Conservation (phyloP, 1,140 invertebrate genomes). For the Medauroidea extradentata region DNA sequence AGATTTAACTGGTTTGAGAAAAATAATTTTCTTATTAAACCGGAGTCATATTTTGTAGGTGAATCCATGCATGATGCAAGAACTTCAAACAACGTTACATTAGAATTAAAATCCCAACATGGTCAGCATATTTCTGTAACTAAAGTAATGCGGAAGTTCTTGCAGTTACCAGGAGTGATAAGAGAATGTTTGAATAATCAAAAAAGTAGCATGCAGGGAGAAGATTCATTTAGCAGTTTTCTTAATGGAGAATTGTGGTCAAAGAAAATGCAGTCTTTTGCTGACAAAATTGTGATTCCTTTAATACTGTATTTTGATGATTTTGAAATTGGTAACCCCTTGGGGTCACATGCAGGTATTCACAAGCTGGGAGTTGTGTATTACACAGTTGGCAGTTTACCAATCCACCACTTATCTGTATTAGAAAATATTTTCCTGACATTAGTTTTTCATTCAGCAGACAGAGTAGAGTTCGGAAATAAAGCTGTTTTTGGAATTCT, state of each 20-base stretch:
- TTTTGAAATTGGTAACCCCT: slow-evolving; percentile 2
- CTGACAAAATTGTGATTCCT: neutral
- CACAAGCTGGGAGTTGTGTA: neutral
- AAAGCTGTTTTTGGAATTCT: slow-evolving; percentile 23
- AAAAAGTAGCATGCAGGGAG: no score
- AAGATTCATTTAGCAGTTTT: no score
- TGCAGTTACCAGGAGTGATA: no score
- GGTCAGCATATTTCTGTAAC: no score
- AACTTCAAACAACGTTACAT: no score
- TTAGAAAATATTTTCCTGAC: slow-evolving; percentile 3
- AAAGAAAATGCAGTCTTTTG: neutral
- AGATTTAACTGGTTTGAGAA: no score
- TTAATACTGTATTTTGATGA: neutral
- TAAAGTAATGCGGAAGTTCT: no score
- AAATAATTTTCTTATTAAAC: no score
- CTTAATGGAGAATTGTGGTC: neutral
- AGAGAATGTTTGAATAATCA: no score
- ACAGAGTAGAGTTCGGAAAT: slow-evolving; percentile 16
- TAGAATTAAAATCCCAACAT: no score
- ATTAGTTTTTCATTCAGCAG: slow-evolving; percentile 1
- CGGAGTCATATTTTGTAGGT: no score
- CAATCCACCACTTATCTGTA: neutral
- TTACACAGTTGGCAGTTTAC: neutral
- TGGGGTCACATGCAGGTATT: neutral
- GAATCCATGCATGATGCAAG: no score